These are phyloP conservation scores for Buteo buteo DNA, from an alignment of 2,113 vertebrate genomes.

Conservation along the genomic window DNA sequence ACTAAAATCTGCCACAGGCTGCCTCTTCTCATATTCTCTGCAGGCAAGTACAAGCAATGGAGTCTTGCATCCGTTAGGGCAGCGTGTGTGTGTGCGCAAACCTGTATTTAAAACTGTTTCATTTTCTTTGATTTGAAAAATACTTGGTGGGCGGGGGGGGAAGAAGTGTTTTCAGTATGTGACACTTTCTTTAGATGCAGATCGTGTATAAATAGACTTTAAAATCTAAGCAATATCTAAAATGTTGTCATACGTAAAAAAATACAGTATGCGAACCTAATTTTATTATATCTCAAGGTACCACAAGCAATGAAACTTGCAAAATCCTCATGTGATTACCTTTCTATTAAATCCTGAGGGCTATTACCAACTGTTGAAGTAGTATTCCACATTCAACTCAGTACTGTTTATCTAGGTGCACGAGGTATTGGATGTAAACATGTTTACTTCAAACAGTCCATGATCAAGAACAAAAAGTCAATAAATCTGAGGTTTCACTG, in stretches of 20 bases:
- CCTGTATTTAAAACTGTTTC: background rate
- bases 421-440: conserved; percentile 49
- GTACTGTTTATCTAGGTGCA: conserved; percentile 59
- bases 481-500: conserved; percentile 57
- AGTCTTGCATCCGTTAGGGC: background rate
- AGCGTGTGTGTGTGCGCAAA: background rate
- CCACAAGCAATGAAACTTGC: background rate
- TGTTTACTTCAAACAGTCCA: conserved; percentile 58
- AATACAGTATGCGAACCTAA: background rate
- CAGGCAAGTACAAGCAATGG: fast-evolving
- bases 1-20: background rate
- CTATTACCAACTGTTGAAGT: conserved; percentile 27
- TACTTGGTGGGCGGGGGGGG: fast-evolving
- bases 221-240: background rate
- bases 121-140: background rate
- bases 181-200: background rate
- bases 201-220: background rate
- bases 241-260: background rate
- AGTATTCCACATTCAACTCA: conserved; percentile 29
- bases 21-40: background rate
- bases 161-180: background rate
- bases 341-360: conserved; percentile 20
- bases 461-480: conserved; percentile 61
- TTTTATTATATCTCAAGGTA: background rate
- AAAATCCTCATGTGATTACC: background rate